Percentiles rank a stretch among this genome's conserved stretches.
Conservation (phyloP, 2,113 vertebrate species). For the Merops nubicus region DNA sequence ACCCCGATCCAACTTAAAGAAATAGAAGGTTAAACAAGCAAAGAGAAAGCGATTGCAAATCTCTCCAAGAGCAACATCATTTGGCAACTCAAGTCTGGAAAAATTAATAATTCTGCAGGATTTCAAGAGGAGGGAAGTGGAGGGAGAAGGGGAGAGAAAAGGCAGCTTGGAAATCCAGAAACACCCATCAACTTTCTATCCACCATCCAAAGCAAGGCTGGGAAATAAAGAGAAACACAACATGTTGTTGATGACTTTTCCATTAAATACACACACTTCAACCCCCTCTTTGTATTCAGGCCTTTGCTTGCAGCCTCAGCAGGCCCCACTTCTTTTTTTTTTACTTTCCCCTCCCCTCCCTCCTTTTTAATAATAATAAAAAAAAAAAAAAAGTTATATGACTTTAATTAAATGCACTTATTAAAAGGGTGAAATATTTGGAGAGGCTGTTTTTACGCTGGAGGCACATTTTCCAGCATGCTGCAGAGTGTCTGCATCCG, state of each 20-base stretch:
- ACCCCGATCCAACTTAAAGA: neutral
- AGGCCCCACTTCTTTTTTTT: neutral
- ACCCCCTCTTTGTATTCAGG: constrained; percentile 54
- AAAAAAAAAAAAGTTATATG: constrained; percentile 79
- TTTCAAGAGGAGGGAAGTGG: neutral
- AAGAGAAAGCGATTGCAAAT: neutral
- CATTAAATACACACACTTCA: neutral
- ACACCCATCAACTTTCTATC: neutral
- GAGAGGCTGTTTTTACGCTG: constrained; percentile 73
- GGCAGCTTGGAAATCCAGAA: neutral
- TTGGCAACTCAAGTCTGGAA: neutral
- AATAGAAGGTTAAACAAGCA: neutral
- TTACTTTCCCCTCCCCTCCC: neutral
- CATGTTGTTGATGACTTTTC: constrained; percentile 47
- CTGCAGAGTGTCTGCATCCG: constrained; percentile 78
- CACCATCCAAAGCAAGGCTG: neutral
- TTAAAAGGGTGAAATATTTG: constrained; percentile 80
- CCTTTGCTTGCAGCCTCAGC: constrained; percentile 48
- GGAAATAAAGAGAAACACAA: constrained; percentile 36
- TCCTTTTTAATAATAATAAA: constrained; percentile 75
- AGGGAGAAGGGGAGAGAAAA: neutral
- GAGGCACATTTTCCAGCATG: constrained; percentile 82
- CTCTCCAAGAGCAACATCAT: constrained; percentile 22
- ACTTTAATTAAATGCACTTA: constrained; percentile 87
- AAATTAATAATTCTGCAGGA: constrained; percentile 11